phyloP scores from a whole-genome alignment of 2,113 vertebrate species.

The Podiceps cristatus region DNA sequence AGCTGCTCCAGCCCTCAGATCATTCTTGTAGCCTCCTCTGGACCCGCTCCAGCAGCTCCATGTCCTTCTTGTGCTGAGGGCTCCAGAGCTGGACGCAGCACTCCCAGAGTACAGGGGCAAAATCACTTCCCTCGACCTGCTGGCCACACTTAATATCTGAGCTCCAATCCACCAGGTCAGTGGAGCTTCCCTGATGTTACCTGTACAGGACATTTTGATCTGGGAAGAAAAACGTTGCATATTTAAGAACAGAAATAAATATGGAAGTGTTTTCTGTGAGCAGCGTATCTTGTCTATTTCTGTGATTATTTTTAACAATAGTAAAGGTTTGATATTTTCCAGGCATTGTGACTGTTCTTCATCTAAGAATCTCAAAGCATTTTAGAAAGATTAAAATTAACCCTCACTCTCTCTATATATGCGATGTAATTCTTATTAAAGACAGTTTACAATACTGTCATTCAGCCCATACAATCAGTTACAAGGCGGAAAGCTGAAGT shows the following conservation, averaged over 20 bases:
- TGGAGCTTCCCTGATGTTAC: neutral
- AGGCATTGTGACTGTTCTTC: slow-evolving; percentile 15
- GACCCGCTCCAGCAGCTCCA: no score
- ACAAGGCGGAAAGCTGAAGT: neutral
- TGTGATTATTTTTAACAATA: slow-evolving; percentile 8
- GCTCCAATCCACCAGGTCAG: neutral
- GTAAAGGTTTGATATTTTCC: slow-evolving; percentile 15
- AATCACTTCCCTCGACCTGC: no score
- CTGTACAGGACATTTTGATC: neutral
- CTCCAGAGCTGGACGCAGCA: no score
- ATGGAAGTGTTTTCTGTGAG: neutral
- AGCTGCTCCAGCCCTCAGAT: no score
- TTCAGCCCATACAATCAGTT: neutral
- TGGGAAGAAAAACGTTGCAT: neutral
- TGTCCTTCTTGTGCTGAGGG: no score
- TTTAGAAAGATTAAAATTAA: slow-evolving; percentile 52
- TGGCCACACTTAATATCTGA: no score
- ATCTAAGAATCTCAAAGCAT: slow-evolving; percentile 10
- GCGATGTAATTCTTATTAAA: neutral
- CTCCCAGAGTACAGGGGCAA: no score
- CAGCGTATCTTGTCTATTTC: neutral
- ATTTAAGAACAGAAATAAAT: neutral
- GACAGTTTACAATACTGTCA: neutral
- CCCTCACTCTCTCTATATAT: neutral
- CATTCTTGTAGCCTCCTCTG: no score